A percentile compares a stretch with the other conserved stretches of the same genome.
Evolutionary conservation across 2,113 vertebrate species (phyloP).

Genomic region (Cryptomyrus ogoouensis): DNA sequence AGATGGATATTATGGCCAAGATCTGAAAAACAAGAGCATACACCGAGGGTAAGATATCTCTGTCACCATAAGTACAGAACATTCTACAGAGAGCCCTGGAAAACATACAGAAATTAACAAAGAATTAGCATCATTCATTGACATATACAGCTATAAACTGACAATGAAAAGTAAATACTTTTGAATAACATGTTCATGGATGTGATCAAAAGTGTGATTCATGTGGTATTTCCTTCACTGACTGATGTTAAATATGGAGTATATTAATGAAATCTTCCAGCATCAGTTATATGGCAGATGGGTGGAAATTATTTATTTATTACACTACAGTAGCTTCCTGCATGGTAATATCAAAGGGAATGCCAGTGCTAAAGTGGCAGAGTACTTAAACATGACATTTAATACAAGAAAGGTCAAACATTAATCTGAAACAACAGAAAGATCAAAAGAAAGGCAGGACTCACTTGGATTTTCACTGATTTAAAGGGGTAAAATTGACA

Average conservation of each 20-base stretch:
- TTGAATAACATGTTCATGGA: not conserved
- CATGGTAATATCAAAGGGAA: constrained; percentile 31
- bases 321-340: constrained; percentile 32
- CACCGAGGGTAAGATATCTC: not conserved
- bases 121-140: not conserved
- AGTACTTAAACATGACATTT: constrained; percentile 18
- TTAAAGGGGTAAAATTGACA: not conserved
- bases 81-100: not conserved
- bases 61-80: not conserved
- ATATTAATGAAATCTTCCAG: not conserved
- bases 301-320: constrained; percentile 49
- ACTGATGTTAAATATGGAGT: not conserved
- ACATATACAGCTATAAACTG: not conserved
- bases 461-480: not conserved
- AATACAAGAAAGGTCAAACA: constrained; percentile 24
- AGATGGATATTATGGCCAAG: constrained; percentile 97
- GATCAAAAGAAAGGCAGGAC: not conserved
- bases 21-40: constrained; percentile 73
- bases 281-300: constrained; percentile 33
- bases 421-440: constrained; percentile 9
- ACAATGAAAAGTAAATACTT: not conserved
- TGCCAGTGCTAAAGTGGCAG: constrained; percentile 32
- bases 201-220: not conserved
- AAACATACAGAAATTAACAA: not conserved
- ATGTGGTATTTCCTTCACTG: not conserved